Percentiles rank a stretch among this genome's conserved stretches.
Evolutionary conservation across 2,113 vertebrate species (phyloP).

Genomic region (rabbit (Oryctolagus cuniculus)): DNA sequence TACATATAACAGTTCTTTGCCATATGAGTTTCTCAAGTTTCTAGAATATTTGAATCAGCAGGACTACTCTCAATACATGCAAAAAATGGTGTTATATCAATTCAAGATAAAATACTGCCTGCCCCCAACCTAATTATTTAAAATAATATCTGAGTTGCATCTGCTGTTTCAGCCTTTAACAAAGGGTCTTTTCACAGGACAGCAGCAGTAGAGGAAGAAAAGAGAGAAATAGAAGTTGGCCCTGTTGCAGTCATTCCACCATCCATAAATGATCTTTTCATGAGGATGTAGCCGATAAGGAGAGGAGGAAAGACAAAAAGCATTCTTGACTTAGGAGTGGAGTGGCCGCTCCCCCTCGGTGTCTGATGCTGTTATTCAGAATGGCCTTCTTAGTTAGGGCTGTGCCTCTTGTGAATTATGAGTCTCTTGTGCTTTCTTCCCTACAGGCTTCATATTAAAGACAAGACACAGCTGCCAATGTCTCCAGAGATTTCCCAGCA

Average conservation of each 20-base stretch:
- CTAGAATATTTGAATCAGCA: constrained; percentile 37
- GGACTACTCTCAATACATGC: constrained; percentile 1
- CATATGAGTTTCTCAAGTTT: neutral
- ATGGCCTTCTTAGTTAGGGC: constrained; percentile 59
- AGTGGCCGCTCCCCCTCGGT: constrained; percentile 1
- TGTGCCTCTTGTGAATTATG: constrained; percentile 71
- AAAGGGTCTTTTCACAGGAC: constrained; percentile 72
- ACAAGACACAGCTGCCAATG: constrained; percentile 77
- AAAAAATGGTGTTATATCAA: neutral
- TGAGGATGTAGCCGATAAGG: constrained; percentile 58
- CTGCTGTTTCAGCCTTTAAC: constrained; percentile 63
- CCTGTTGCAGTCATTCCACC: constrained; percentile 32
- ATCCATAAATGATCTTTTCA: constrained; percentile 76
- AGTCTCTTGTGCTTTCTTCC: neutral
- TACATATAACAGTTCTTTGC: neutral
- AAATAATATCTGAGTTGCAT: constrained; percentile 57
- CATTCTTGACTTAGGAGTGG: constrained; percentile 66
- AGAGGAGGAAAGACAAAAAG: constrained; percentile 68
- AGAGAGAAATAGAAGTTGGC: constrained; percentile 71
- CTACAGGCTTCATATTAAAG: constrained; percentile 67
- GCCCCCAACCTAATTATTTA: neutral
- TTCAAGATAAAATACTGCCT: constrained; percentile 45
- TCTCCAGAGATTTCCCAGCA: constrained; percentile 76
- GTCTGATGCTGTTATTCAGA: constrained; percentile 67
- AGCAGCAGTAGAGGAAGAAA: neutral